Conservation (phyloP, 2,888 invertebrate genomes). For the Macaria notata region DNA sequence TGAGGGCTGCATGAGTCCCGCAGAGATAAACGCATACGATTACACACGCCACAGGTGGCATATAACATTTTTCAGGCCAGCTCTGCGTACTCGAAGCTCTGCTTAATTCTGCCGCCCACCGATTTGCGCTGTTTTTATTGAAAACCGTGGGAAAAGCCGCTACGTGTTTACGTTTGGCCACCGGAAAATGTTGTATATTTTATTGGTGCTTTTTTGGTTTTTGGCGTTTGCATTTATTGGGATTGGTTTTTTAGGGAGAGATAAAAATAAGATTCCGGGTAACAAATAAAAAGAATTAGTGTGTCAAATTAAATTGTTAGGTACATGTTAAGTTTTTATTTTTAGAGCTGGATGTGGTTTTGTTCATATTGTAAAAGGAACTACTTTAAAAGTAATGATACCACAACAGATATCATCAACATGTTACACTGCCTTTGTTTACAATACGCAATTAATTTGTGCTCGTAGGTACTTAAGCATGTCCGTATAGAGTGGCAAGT, state of each 20-base stretch:
- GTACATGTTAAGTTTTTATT: no score
- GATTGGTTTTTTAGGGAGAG: background rate
- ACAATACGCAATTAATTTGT: no score
- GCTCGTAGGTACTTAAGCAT: no score
- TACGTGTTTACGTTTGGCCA: conserved; percentile 40
- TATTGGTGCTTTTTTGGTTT: background rate
- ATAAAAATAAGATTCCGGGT: no score
- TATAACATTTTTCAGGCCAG: conserved; percentile 79
- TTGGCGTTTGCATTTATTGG: conserved; percentile 1
- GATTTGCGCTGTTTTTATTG: conserved; percentile 72
- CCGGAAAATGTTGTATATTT: conserved; percentile 12
- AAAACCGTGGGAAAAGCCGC: conserved; percentile 60
- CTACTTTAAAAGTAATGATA: no score
- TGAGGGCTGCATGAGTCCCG: conserved; percentile 60
- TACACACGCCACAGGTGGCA: conserved; percentile 79
- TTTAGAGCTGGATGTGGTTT: no score
- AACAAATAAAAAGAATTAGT: no score
- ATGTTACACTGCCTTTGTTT: no score
- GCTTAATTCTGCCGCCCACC: conserved; percentile 69
- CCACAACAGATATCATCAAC: no score
- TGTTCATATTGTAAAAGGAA: no score
- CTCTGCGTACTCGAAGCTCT: conserved; percentile 39
- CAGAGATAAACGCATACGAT: conserved; percentile 80
- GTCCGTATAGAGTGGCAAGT: no score
- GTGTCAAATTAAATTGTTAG: no score